Percentiles rank a stretch among this genome's conserved stretches.
Conservation (phyloP, 2,113 vertebrate species). For the Todiramphus saurophagus region DNA sequence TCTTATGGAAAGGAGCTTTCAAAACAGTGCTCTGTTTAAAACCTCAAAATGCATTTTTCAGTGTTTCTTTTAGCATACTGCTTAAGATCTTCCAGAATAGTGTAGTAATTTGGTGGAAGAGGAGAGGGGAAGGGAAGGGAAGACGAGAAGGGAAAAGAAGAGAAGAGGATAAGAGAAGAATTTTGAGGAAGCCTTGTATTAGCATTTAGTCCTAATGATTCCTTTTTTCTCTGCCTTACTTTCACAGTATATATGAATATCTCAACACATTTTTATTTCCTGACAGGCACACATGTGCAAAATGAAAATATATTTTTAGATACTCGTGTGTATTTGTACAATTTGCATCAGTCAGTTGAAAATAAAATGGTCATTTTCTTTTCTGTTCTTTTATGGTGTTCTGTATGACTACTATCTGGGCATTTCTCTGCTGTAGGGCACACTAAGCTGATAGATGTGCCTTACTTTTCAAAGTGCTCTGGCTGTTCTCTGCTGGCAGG, state of each 20-base stretch:
- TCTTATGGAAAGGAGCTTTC: not conserved
- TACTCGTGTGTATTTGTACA: not conserved
- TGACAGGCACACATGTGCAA: not conserved
- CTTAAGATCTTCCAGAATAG: not conserved
- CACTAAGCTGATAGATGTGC: accelerated
- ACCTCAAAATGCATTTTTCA: not conserved
- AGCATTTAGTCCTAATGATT: not conserved
- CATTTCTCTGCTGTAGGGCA: not conserved
- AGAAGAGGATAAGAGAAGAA: too few relatives aligned
- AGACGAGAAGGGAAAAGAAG: not conserved
- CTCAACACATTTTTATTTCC: not conserved
- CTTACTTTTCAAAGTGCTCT: not conserved
- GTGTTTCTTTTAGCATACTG: not conserved
- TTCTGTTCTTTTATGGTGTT: not conserved
- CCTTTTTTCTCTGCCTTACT: not conserved
- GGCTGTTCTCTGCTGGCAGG: not conserved
- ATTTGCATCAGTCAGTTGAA: not conserved
- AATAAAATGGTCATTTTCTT: not conserved
- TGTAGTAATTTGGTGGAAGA: not conserved
- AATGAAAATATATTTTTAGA: not conserved
- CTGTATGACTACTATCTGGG: not conserved
- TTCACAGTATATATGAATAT: not conserved
- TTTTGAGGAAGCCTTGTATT: not conserved
- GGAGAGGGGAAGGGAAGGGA: too few relatives aligned
- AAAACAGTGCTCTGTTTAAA: not conserved